Base-by-base conservation (phyloP, 2,888 invertebrate species). In the Luperina nickerlii region DNA sequence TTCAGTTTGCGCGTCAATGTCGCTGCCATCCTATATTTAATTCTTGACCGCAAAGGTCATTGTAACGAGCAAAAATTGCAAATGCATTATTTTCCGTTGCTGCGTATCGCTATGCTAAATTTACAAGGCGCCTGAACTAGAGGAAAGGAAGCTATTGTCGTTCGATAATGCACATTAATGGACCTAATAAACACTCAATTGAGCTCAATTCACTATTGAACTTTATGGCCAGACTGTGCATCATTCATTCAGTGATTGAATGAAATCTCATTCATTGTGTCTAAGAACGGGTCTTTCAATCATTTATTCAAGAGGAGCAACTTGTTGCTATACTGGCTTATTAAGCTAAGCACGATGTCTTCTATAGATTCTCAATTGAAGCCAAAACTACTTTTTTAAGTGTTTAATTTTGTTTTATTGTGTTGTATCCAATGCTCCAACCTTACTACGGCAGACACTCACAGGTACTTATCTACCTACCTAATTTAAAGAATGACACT, bases 221-320 rank as follows among this genome's bases (percentile, higher is more conserved):
- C 66, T 67, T 45, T 54, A 57, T 27, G 75, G 24, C 38, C 13
- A 42, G 5, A 38, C 18, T 18, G 38, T 68, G 13, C 60, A 45
- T 77, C 65, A 79, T 79, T 82, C 83, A 71, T 42, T 51, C 57
- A 42, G 0, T 63, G 68, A 38, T 24, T 72, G 45, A 75, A 75
- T 68, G 15, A 42, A 48, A 68, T 9, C 38, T 45, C 24, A 38
- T 62, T 60, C 51, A 57, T 15, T 65, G 45, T 45, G 38, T 24
- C 51, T 70, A 65, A 51, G 76, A 82, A 63, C 9, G 70, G 32
- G 51, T 13, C 32, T 62, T 73, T 69, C 27, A 75, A 38, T 54
- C 32, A 48, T 69, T 38, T 72, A 83, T 85, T 75, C 60, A 75
- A 20, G 62, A 42, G 8, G 45, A 75, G 73, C 82, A 85, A 74